These are phyloP conservation scores for Gasterosteus nipponicus DNA, from an alignment of 2,113 vertebrate genomes.

Conservation along the genomic window DNA sequence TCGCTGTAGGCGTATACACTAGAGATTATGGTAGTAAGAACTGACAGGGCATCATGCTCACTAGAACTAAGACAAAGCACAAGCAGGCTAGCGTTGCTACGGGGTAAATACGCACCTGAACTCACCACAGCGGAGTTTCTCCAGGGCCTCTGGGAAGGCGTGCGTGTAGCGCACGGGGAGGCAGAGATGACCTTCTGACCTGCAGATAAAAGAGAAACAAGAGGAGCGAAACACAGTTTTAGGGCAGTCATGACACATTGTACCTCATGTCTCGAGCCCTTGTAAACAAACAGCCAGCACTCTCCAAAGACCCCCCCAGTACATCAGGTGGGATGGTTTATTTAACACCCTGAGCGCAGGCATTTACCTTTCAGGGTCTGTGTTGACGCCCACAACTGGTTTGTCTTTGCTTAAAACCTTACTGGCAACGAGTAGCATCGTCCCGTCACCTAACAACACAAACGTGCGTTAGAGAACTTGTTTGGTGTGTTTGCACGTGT, in stretches of 20 bases:
- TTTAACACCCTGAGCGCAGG: not conserved
- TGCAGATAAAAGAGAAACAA: constrained; percentile 47
- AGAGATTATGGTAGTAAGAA: too few species aligned
- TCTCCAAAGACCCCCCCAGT: not conserved
- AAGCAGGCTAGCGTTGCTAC: not conserved
- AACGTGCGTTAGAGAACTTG: constrained; percentile 46
- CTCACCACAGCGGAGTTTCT: constrained; percentile 91
- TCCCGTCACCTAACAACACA: constrained; percentile 89
- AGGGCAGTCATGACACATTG: not conserved
- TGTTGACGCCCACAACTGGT: constrained; percentile 96
- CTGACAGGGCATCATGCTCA: not conserved
- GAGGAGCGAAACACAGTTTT: too few species aligned
- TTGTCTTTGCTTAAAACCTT: constrained; percentile 94
- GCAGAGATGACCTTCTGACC: constrained; percentile 96
- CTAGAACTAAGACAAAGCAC: not conserved
- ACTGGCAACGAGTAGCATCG: constrained; percentile 97
- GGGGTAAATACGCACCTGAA: constrained; percentile 90
- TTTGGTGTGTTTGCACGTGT: constrained; percentile 34
- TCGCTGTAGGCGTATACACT: too few species aligned
- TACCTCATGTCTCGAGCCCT: not conserved
- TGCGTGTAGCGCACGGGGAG: constrained; percentile 92
- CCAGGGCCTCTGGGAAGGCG: constrained; percentile 92
- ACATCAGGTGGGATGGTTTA: not conserved
- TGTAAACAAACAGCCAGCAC: not conserved
- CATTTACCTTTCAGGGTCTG: constrained; percentile 95